A percentile compares a stretch with the other conserved stretches of the same genome.
Conservation (phyloP, 2,113 vertebrate species). For the Microcebus tavaratra region DNA sequence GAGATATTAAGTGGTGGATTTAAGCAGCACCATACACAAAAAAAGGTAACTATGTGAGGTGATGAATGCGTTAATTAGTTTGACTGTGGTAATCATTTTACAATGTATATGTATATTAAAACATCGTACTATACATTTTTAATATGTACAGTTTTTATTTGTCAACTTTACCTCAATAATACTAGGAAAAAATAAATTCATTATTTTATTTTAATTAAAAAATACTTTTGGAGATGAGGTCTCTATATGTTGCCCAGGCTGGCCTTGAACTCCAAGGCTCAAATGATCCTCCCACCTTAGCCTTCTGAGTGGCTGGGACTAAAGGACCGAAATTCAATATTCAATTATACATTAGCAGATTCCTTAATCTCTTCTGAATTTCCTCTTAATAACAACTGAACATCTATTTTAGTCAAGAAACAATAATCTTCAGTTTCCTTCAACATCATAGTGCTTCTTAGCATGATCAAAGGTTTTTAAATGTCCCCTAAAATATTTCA, state of each 20-base stretch:
- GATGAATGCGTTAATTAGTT: background rate
- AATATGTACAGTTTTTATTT: background rate
- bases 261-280: background rate
- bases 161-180: too few relatives aligned
- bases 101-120: background rate
- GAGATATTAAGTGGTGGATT: too few relatives aligned
- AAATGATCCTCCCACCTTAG: background rate
- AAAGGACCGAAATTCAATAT: background rate
- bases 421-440: background rate
- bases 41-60: background rate
- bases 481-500: background rate
- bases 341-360: background rate
- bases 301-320: background rate
- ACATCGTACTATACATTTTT: accelerated
- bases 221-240: background rate
- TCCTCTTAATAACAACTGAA: background rate
- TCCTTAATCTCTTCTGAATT: background rate
- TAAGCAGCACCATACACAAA: too few relatives aligned
- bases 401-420: background rate
- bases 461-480: background rate
- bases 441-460: background rate
- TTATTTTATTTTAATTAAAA: background rate
- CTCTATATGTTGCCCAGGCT: background rate
- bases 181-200: background rate
- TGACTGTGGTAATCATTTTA: too few relatives aligned